A percentile compares a stretch with the other conserved stretches of the same genome.
Conservation (phyloP, 2,888 invertebrate genomes). For the Gymnocheta viridis region DNA sequence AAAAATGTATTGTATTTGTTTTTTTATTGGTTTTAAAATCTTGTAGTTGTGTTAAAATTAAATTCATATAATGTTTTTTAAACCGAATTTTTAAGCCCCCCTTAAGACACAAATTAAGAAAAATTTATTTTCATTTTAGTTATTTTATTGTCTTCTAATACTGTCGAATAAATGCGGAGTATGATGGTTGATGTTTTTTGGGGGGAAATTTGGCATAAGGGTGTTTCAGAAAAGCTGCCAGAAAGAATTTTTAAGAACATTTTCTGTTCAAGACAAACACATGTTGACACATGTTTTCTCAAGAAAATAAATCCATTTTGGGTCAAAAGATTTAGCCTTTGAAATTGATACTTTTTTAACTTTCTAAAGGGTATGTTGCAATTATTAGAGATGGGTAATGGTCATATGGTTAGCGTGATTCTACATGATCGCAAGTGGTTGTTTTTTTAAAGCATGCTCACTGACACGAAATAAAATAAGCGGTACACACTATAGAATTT, state of each 20-base stretch:
- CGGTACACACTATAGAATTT: too few species aligned
- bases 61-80: slow-evolving; percentile 55
- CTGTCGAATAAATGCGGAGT: background rate
- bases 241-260: background rate
- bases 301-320: background rate
- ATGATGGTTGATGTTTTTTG: too few species aligned
- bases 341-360: too few species aligned
- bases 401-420: too few species aligned
- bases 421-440: too few species aligned
- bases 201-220: background rate
- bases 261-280: background rate
- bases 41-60: slow-evolving; percentile 59
- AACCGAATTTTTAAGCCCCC: slow-evolving; percentile 19
- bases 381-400: too few species aligned
- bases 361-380: too few species aligned
- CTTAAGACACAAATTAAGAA: background rate
- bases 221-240: background rate
- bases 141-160: background rate
- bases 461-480: too few species aligned
- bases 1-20: slow-evolving; percentile 52
- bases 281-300: background rate
- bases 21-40: slow-evolving; percentile 43
- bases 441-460: too few species aligned
- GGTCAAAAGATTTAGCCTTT: background rate
- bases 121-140: slow-evolving; percentile 10